Conservation (phyloP, 35 echinoderm and acorn worm genomes). For the Apostichopus californicus region DNA sequence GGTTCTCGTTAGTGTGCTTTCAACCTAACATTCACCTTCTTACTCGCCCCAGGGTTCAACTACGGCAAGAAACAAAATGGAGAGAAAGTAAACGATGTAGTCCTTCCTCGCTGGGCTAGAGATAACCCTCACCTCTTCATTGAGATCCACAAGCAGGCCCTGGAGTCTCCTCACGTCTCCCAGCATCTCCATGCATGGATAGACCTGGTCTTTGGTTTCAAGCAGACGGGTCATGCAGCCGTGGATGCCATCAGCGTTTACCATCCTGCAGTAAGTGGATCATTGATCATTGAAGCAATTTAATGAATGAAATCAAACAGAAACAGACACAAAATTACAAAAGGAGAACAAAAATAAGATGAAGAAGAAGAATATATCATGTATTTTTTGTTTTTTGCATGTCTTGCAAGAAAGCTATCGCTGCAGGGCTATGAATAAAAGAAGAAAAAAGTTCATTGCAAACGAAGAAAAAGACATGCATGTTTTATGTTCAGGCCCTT, state of each 20-base stretch:
- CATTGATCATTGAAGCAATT: not conserved
- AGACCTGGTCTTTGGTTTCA: constrained; percentile 96
- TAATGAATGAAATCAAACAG: not conserved
- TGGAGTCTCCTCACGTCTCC: constrained; percentile 80
- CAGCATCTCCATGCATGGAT: constrained; percentile 87
- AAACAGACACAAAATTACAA: too few species aligned
- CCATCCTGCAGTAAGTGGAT: constrained; percentile 82
- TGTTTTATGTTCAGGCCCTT: too few species aligned
- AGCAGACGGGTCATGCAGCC: constrained; percentile 83
- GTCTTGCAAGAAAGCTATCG: too few species aligned
- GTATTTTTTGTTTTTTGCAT: too few species aligned
- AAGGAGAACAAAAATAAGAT: too few species aligned
- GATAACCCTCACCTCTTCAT: constrained; percentile 75
- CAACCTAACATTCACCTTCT: not conserved
- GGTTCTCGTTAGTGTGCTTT: too few species aligned
- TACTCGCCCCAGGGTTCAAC: constrained; percentile 63
- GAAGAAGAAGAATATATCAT: too few species aligned
- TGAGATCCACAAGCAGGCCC: constrained; percentile 84
- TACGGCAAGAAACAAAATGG: constrained; percentile 85
- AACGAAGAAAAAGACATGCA: too few species aligned
- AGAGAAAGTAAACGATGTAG: constrained; percentile 69
- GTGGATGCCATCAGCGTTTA: constrained; percentile 89
- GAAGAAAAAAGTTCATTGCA: too few species aligned
- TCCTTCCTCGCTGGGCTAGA: constrained; percentile 81
- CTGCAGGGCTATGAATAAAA: too few species aligned